These are phyloP conservation scores for Dasypolia templi DNA, from an alignment of 2,888 invertebrate genomes.

Conservation along the genomic window DNA sequence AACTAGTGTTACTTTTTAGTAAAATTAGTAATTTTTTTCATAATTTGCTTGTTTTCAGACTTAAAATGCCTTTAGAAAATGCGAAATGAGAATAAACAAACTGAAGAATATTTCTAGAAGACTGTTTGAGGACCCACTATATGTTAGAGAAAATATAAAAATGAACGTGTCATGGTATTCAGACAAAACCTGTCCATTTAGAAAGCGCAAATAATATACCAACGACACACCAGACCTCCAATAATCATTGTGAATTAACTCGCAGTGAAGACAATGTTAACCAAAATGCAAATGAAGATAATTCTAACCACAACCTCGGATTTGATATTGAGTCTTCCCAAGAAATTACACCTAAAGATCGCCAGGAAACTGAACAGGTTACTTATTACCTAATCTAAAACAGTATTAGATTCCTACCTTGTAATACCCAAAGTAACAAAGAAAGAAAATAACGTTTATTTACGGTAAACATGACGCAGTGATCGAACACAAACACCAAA, in stretches of 20 bases:
- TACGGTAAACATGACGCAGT: too few species aligned
- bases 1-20: background rate
- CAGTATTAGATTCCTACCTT: slow-evolving; percentile 6
- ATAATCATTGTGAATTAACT: slow-evolving; percentile 9
- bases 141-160: too few species aligned
- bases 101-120: too few species aligned
- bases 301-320: too few species aligned
- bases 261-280: background rate
- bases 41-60: slow-evolving; percentile 25
- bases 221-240: slow-evolving; percentile 11
- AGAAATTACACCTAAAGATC: slow-evolving; percentile 14
- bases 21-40: slow-evolving; percentile 18
- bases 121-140: too few species aligned
- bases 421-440: too few species aligned
- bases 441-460: too few species aligned
- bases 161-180: too few species aligned
- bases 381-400: slow-evolving; percentile 5
- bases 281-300: too few species aligned
- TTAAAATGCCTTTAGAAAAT: slow-evolving; percentile 29
- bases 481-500: too few species aligned
- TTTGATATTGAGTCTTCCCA: slow-evolving; percentile 4
- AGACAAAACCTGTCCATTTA: slow-evolving; percentile 12
- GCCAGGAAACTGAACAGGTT: slow-evolving; percentile 11
- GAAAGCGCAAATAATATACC: slow-evolving; percentile 5
- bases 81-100: slow-evolving; percentile 28